phyloP scores from a whole-genome alignment of 1,140 invertebrate species.

The Heterodera carotae region DNA sequence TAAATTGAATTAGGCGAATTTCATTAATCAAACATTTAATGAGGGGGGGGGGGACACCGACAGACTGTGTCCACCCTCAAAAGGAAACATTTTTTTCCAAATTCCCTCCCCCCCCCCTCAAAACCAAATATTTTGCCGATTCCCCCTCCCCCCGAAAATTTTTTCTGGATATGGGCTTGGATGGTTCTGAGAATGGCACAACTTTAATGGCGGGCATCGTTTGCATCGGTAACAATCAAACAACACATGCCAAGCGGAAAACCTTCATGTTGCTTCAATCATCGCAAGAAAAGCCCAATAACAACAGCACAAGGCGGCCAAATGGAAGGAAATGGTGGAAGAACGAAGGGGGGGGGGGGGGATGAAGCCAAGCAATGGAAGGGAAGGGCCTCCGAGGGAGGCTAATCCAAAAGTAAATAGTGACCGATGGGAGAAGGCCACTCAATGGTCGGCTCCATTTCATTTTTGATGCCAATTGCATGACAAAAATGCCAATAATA shows the following conservation, averaged over 20 bases:
- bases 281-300: neutral
- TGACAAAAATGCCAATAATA: neutral
- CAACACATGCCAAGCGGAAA: neutral
- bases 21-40: no score
- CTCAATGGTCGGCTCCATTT: neutral
- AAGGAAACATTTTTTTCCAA: no score
- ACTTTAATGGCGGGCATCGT: neutral
- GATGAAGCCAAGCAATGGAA: neutral
- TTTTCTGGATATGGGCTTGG: no score
- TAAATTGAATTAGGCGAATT: no score
- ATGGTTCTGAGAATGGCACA: neutral
- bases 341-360: neutral
- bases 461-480: neutral
- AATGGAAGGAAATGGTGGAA: no score
- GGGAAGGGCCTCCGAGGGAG: no score
- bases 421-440: neutral
- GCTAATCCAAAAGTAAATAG: neutral
- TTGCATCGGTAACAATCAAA: neutral
- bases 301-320: neutral
- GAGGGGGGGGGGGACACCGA: no score
- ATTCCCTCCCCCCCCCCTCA: no score
- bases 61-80: no score
- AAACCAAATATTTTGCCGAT: no score
- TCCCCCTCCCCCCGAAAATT: no score
- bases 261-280: neutral